Evolutionary conservation across 2,888 invertebrate genomes (phyloP), one percentile per base, ranked within the genome.

Genomic region (Pammene aurita): DNA sequence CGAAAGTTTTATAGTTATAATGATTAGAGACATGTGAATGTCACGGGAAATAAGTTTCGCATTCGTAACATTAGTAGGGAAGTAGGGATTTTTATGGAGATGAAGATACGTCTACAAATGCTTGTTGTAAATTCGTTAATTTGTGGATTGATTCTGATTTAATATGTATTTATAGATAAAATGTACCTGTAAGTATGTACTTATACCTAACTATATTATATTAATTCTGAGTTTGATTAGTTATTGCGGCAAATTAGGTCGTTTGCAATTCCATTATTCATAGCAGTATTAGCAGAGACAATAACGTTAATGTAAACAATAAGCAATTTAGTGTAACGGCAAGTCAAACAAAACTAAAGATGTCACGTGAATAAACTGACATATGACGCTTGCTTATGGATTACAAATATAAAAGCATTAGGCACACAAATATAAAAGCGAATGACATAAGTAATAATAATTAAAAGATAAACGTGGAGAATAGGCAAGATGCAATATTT

Each of bases 281-380:
- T 68, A 57, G 50, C 44, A 50, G 63, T 52, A 63, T 63, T 63
- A 68, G 63, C 57, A 52, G 50, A 57, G 68, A 64, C 68, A 68
- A 58, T 68, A 54, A 57, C 57, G 50, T 58, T 44, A 68, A 68
- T 68, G 68, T 52, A 52, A 58, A 64, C 63, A 68, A 68, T 68
- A 64, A 63, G 26, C 63, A 38, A 64, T 68, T 58, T 58, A 58
- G 52, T 60, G 58, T 16, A 50, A 58, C 50, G n/a, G 48, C 35
- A 63, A 63, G 52, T 52, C 57, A 63, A 63, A 62, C 62, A 62
- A 57, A 62, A 55, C 57, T 58, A 42, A 63, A 58, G 63, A 46
- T 14, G 55, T 18, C n/a, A 44, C 57, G 52, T 13, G 34, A 54
- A 54, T n/a, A 26, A 11, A 26, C 11, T 11, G 11, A 42, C 26